phyloP scores from a whole-genome alignment of 30 jellyfish, hydroid and myxozoan genomes.

The Hydractinia echinata region DNA sequence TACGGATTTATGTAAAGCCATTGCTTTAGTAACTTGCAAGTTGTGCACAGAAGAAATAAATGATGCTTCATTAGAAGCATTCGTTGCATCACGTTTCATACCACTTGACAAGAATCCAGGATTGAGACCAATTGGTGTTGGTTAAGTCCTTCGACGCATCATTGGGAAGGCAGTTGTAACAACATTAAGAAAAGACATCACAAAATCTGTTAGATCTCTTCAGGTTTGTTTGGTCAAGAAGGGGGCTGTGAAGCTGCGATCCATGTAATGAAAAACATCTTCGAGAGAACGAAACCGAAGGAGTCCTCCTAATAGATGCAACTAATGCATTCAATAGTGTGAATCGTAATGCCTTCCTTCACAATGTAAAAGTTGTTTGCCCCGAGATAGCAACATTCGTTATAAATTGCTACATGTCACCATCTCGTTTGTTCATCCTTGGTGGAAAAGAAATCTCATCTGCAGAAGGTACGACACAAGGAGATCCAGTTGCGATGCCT shows the following conservation, averaged over 20 bases:
- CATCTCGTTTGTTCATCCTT: no score
- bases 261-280: slow-evolving; percentile 8
- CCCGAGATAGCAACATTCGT: slow-evolving; percentile 2
- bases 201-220: no score
- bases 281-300: slow-evolving; percentile 21
- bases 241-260: slow-evolving; percentile 39
- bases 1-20: no score
- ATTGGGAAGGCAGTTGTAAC: neutral
- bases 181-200: neutral
- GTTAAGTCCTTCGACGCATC: slow-evolving; percentile 28
- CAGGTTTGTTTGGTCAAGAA: slow-evolving; percentile 19
- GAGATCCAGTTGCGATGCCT: no score
- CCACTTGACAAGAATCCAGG: slow-evolving; percentile 16
- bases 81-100: slow-evolving; percentile 11
- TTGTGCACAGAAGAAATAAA: no score
- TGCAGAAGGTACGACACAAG: no score
- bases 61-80: neutral
- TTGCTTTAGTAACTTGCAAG: no score
- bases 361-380: neutral
- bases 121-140: neutral
- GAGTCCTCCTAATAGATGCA: slow-evolving; percentile 31
- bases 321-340: slow-evolving; percentile 30
- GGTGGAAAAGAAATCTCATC: no score
- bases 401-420: neutral
- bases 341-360: slow-evolving; percentile 30